phyloP scores from a whole-genome alignment of 2,113 vertebrate genomes.

The Crotalus viridis region DNA sequence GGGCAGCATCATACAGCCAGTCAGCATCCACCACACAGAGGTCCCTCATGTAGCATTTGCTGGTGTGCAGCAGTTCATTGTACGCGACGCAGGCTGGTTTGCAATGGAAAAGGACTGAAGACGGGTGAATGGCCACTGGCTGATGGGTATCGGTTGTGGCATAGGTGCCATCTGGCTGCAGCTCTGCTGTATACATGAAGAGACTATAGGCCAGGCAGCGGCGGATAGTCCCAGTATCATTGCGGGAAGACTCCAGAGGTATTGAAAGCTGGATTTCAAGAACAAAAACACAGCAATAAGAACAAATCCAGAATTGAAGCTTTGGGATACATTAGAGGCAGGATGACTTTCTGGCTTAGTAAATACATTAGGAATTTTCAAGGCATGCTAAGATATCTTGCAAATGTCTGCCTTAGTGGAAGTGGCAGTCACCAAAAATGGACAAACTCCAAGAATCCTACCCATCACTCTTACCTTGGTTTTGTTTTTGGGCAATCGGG shows the following conservation, averaged over 20 bases:
- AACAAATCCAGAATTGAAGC: background rate
- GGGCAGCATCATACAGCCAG: constrained; percentile 89
- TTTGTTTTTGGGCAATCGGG: background rate
- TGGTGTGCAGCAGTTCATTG: constrained; percentile 89
- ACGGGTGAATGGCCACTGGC: constrained; percentile 88
- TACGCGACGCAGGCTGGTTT: constrained; percentile 88
- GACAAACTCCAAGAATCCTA: background rate
- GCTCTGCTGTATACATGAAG: constrained; percentile 88
- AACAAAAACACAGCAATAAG: background rate
- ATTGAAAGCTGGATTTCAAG: constrained; percentile 78
- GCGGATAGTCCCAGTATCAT: constrained; percentile 75
- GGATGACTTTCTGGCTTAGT: background rate
- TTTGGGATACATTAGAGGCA: background rate
- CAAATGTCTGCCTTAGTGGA: background rate
- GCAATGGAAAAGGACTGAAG: constrained; percentile 91
- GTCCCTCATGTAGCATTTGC: constrained; percentile 92
- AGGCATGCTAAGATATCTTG: background rate
- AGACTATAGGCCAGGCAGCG: constrained; percentile 91
- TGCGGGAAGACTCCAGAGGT: constrained; percentile 80
- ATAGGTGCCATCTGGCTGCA: constrained; percentile 86
- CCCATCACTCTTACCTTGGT: background rate
- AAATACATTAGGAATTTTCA: background rate
- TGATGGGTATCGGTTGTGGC: constrained; percentile 85
- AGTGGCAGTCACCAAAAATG: background rate
- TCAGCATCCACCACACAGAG: constrained; percentile 87